Base-by-base conservation (phyloP, 2,888 invertebrate genomes). In the Hirudinaria manillensis region DNA sequence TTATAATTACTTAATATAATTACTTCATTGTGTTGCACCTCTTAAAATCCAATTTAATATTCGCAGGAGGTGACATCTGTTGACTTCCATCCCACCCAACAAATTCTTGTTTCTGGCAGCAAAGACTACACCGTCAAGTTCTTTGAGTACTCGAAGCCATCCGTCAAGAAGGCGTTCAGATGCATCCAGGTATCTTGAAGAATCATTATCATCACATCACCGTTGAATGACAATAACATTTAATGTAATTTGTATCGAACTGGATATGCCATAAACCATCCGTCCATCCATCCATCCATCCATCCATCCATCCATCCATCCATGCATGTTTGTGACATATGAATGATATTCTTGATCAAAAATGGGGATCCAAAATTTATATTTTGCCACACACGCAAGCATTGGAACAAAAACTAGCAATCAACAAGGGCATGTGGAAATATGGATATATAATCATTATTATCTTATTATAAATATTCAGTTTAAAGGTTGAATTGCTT, bases 131-230 rank as follows among this genome's bases (percentile, higher is more conserved):
- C 94, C 21, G 91, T 99, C 73, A 95, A 98, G 83, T 89, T 99
- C 67, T 99, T 99, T 84, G 99, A 99, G 84, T 99, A 93, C 83
- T 94, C 97, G 55, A 98, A 99, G 85, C 94, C 98, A 0, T 96
- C 97, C 0, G 97, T 97, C 0, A 99, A 98, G 85, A 94, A 98
- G 83, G 98, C 98, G 0, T 95, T 92, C 84, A 93, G 94, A 82
- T 95, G 94, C 56, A 93, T 98, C 53, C 93, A 93, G 78, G 92
- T 92, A 45, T 45, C 16, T 45, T 45, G 16, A 45, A 7, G 45
- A 10, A 45, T 45, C 38, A 38, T 38, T 10, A 38, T 6, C 38
- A 38, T 38, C 38, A 38, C 38, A 38, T 38, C 38, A 38, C 10
- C 24, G 10, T 61, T 24, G 7, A 6, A 61, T 24, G 10, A 7